phyloP scores from a whole-genome alignment of 2,888 invertebrate species.

The Drosophila demipolita region DNA sequence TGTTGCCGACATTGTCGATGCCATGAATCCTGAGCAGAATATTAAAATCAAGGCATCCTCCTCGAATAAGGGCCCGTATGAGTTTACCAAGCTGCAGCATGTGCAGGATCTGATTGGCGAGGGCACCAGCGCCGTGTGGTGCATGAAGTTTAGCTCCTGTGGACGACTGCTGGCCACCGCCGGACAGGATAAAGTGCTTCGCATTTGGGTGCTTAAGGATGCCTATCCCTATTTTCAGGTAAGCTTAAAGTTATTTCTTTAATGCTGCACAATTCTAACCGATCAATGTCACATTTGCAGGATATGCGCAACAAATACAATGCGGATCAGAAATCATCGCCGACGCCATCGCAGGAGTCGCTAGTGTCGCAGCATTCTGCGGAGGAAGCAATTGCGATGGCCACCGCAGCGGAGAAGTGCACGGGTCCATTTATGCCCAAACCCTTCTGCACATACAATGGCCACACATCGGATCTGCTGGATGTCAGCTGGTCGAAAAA shows the following conservation, averaged over 20 bases:
- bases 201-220: constrained; percentile 97
- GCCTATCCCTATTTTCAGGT: constrained; percentile 96
- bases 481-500: constrained; percentile 99
- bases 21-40: constrained; percentile 91
- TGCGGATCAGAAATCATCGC: constrained; percentile 94
- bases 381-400: constrained; percentile 87
- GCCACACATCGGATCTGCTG: constrained; percentile 97
- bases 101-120: constrained; percentile 94
- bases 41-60: constrained; percentile 97
- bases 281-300: constrained; percentile 84
- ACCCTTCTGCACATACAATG: constrained; percentile 96
- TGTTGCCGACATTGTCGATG: constrained; percentile 93
- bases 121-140: constrained; percentile 98
- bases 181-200: constrained; percentile 96
- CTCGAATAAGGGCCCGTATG: constrained; percentile 98
- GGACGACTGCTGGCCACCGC: constrained; percentile 98
- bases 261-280: background rate
- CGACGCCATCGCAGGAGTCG: constrained; percentile 96
- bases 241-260: constrained; percentile 19
- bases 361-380: constrained; percentile 91
- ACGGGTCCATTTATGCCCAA: constrained; percentile 93
- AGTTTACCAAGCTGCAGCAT: constrained; percentile 96
- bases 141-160: constrained; percentile 99
- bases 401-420: constrained; percentile 87
- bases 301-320: constrained; percentile 98